Evolutionary conservation across 2,113 vertebrate species (phyloP), one percentile per base, ranked within the genome.

Genomic region (Caretta caretta): DNA sequence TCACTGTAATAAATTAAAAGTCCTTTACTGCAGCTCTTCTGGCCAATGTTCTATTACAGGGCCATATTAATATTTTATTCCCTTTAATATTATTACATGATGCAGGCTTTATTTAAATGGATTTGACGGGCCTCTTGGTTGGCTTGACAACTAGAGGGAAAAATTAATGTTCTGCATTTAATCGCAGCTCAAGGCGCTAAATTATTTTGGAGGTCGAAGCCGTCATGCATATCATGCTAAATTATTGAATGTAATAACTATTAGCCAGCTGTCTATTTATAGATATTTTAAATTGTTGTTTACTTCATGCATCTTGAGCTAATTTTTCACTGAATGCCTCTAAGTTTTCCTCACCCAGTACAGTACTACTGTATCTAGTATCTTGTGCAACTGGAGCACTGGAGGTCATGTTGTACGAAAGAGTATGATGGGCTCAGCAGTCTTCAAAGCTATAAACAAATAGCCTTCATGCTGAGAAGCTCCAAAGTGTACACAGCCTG

Each of bases 121-220:
- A 98, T 98, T 98, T 98, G 98, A 98, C 19, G 84, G 97, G 96
- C 87, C 97, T 98, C 93, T 98, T 98, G 96, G 98, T 98, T 98
- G 98, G 96, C 97, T 97, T 98, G 98, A 98, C 98, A 98, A 98
- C 98, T 96, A 96, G 96, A 97, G 97, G 97, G 96, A 98, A 98
- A 98, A 98, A 98, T 98, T 98, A 98, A 98, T 98, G 98, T 98
- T 98, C 98, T 98, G 96, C 98, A 97, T 98, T 98, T 98, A 98
- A 98, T 98, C 97, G 98, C 88, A 85, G 97, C 96, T 98, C 97
- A 97, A 98, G 97, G 97, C 8, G 0, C 96, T 98, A 98, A 98
- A 98, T 98, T 98, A 98, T 98, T 98, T 98, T 98, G 97, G 98
- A 98, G 98, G 98, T 98, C 51, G 90, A 98, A 98, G 97, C 97